A percentile compares a stretch with the other conserved stretches of the same genome.
Conservation (phyloP, 1,140 invertebrate genomes). For the Anastrepha obliqua region DNA sequence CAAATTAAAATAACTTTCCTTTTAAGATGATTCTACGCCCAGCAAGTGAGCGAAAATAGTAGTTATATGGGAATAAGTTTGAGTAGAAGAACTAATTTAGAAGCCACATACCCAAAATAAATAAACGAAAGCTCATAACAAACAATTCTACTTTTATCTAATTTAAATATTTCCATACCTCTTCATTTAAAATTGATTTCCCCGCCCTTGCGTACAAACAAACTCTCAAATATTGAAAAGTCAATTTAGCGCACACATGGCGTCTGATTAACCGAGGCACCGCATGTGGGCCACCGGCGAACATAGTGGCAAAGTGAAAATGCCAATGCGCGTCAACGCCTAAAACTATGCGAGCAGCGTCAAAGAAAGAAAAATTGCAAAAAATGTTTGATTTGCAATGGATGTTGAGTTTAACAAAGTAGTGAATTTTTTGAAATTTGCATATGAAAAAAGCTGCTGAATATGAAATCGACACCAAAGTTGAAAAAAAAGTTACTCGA, state of each 20-base stretch:
- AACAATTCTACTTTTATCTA: too few relatives aligned
- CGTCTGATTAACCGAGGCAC: neutral
- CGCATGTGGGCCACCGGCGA: neutral
- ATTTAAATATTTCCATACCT: too few relatives aligned
- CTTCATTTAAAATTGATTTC: too few relatives aligned
- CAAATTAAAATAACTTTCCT: too few relatives aligned
- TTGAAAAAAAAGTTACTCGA: neutral
- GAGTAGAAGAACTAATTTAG: too few relatives aligned
- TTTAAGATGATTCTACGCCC: too few relatives aligned
- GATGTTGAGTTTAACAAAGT: constrained; percentile 16
- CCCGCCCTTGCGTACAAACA: too few relatives aligned
- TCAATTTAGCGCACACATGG: constrained; percentile 7
- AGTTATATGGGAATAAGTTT: too few relatives aligned
- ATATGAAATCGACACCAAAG: neutral
- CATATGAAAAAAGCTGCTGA: neutral
- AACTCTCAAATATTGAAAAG: neutral
- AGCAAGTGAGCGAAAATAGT: too few relatives aligned
- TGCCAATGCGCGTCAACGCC: constrained; percentile 22
- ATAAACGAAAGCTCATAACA: too few relatives aligned
- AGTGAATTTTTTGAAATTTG: constrained; percentile 12
- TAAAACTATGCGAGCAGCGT: constrained; percentile 25
- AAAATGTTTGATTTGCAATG: neutral
- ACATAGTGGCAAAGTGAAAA: constrained; percentile 22
- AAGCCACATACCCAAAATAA: too few relatives aligned
- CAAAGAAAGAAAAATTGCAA: neutral